Base-by-base conservation (phyloP, 2,888 invertebrate genomes). In the Noctuana brunneofusca region DNA sequence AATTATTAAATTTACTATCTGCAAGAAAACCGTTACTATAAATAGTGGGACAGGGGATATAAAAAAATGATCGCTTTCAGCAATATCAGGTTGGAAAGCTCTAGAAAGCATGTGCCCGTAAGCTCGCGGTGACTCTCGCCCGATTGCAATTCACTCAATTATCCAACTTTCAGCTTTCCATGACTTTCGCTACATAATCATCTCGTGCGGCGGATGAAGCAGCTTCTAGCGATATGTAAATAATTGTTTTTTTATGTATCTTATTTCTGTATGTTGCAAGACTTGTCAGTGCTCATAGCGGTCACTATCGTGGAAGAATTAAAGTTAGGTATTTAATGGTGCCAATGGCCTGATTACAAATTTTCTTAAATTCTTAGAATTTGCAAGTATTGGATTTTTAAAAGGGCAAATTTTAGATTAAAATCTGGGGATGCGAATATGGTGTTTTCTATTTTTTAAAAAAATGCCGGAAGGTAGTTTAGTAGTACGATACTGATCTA, bases 111-210 rank as follows among this genome's bases (percentile, higher is more conserved):
- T 38, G 32, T 41, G 41, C 60, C n/a, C 27, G 35, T 43, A 52
- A 59, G 58, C 58, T 52, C 55, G 35, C 14, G 5, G 20, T 16
- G 43, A 53, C 54, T 55, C 62, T 62, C 62, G 55, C 62, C 14
- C 24, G 60, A 62, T 55, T 58, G 38, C 58, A 22, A 30, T 30
- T 35, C 52, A 32, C 53, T 54, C 59, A 60, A 60, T 60, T 60
- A 60, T 60, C 60, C 58, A 53, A 56, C 55, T 58, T 53, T 57
- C 58, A 58, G 64, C 64, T 64, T 64, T 64, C 64, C 32, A 52
- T 60, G 24, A 55, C 64, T 64, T 64, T 67, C 65, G 57, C 65
- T 65, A 20, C 43, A 41, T 30, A 43, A 22, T 54, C 18, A 43
- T 52, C 41, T 11, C 24, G 43, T n/a, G 35, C 12, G 9, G 43